These are phyloP conservation scores for Paramacrobiotus metropolitanus DNA, from an alignment of 1,140 invertebrate genomes.

Conservation along the genomic window DNA sequence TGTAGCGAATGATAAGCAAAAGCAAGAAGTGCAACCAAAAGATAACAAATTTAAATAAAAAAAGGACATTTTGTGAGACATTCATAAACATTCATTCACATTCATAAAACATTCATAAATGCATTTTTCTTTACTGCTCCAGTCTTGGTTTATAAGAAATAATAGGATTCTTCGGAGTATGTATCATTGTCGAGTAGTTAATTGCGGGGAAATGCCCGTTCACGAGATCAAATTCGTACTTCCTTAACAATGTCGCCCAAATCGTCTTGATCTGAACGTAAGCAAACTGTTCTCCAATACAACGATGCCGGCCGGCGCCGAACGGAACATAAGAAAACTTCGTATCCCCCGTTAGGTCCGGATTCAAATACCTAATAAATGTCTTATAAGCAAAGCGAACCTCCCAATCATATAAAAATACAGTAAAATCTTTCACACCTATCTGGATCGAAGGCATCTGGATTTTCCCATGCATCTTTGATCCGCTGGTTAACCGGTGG, in stretches of 20 bases:
- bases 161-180: constrained; percentile 17
- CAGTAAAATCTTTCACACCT: constrained; percentile 12
- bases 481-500: constrained; percentile 18
- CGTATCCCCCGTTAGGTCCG: constrained; percentile 14
- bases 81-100: no score
- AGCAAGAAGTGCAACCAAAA: no score
- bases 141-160: constrained; percentile 15
- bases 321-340: constrained; percentile 20
- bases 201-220: constrained; percentile 16
- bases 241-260: constrained; percentile 15
- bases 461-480: constrained; percentile 15
- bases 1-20: no score
- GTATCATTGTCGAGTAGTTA: constrained; percentile 18
- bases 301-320: constrained; percentile 19
- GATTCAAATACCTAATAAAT: constrained; percentile 2
- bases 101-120: no score
- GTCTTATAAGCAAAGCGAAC: no score
- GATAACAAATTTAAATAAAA: no score
- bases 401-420: background rate
- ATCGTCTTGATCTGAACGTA: constrained; percentile 20
- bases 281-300: constrained; percentile 21
- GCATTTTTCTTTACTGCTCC: no score
- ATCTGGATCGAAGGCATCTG: constrained; percentile 15
- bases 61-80: no score
- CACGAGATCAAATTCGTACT: constrained; percentile 16